Percentiles rank a stretch among this genome's conserved stretches.
Evolutionary conservation across 2,888 invertebrate genomes (phyloP).

Genomic region (Luperina testacea): DNA sequence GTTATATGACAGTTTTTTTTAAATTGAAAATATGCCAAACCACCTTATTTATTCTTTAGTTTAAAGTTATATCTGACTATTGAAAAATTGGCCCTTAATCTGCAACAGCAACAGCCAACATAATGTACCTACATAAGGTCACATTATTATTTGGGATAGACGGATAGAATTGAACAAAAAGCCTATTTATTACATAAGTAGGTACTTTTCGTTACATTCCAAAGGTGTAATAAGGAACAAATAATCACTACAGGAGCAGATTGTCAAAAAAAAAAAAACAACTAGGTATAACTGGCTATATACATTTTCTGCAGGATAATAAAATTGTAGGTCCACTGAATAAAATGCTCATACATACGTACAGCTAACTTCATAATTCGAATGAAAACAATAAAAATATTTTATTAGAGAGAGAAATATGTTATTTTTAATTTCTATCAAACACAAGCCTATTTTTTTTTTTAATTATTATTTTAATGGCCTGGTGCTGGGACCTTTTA

Average conservation of each 20-base stretch:
- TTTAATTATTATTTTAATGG: no score
- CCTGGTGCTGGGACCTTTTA: no score
- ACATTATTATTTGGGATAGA: neutral
- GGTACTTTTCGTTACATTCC: neutral
- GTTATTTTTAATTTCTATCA: neutral
- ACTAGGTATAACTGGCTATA: neutral
- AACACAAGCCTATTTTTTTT: slow-evolving; percentile 20
- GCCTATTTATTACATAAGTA: no score
- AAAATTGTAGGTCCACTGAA: neutral
- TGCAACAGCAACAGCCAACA: neutral
- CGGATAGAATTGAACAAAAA: neutral
- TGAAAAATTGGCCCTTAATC: neutral
- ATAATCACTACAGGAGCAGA: neutral
- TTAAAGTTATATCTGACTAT: neutral
- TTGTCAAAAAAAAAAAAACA: no score
- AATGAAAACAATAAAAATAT: neutral
- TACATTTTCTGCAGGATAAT: neutral
- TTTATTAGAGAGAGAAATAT: neutral
- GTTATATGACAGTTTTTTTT: neutral
- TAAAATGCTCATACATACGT: neutral
- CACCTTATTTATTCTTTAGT: neutral
- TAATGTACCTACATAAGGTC: no score
- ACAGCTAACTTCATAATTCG: neutral
- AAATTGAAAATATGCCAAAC: neutral
- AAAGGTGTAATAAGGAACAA: neutral